Evolutionary conservation across 2,888 invertebrate genomes (phyloP), one percentile per base, ranked within the genome.

Genomic region (Euclidia mi): DNA sequence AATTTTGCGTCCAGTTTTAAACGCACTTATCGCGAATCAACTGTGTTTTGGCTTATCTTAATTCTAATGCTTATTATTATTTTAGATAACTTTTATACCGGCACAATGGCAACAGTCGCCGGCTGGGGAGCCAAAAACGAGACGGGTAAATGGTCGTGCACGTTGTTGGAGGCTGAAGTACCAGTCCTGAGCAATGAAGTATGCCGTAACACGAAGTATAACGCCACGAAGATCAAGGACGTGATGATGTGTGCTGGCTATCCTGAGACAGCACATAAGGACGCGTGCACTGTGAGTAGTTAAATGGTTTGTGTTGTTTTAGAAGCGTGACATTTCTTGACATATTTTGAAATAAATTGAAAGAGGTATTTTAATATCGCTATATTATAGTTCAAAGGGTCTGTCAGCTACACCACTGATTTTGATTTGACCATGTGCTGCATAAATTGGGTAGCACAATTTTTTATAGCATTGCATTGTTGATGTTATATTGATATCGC

Each of bases 221-320:
- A 97, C 41, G 95, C 96, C 4, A 95, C 96, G 49, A 97, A 98
- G 96, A 98, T 98, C 65, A 97, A 97, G 10, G 97, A 98, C 64
- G 97, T 97, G 76, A 98, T 98, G 98, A 90, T 98, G 93, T 98
- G 98, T 79, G 98, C 98, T 10, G 98, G 98, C 0, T 97, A 96
- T 84, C 96, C 96, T 0, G 95, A 95, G 37, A 95, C 94, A 0
- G 98, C 98, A 4, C 95, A 96, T 81, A 97, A 96, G 75, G 98
- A 98, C 82, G 97, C 97, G 10, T 98, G 98, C 79, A 98, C 98
- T 92, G 97, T 97, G 87, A 85, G 84, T 43, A 18, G 3, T 15
- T 38, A 11, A 17, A 42, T 41, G 10, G 9, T 2, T 10, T n/a
- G 29, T 29, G 3, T 25, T 25, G 25, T 29, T 29, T 29, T 29